A percentile compares a stretch with the other conserved stretches of the same genome.
These are phyloP conservation scores for Lonchura striata DNA, from an alignment of 2,113 vertebrate species.

Conservation along the genomic window DNA sequence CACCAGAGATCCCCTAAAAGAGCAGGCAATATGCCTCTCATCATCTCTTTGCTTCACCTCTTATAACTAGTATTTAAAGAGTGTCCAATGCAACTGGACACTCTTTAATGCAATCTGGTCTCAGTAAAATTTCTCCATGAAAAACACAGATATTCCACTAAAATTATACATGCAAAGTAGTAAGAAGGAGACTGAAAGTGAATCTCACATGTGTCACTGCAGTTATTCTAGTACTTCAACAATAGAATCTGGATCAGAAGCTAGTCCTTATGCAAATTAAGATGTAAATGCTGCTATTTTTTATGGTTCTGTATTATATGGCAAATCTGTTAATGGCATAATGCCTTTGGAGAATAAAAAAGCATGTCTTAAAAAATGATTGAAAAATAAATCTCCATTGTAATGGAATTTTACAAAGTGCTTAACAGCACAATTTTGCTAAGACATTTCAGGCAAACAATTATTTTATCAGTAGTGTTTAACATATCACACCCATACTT, in stretches of 20 bases:
- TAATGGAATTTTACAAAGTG: conserved; percentile 39
- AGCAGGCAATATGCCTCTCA: not conserved
- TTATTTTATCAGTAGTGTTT: conserved; percentile 26
- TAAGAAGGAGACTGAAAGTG: not conserved
- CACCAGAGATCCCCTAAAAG: not conserved
- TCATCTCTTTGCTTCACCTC: not conserved
- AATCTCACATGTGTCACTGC: not conserved
- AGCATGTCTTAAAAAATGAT: not conserved
- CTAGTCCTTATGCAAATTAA: not conserved
- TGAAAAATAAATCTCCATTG: conserved; percentile 29
- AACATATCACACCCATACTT: conserved; percentile 26
- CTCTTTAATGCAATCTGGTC: not conserved
- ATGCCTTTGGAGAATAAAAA: not conserved
- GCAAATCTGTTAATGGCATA: not conserved
- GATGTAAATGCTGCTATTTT: not conserved
- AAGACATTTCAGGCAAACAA: not conserved
- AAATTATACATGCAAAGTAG: not conserved
- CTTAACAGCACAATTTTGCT: conserved; percentile 27
- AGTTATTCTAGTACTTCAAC: not conserved
- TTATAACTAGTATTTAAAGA: not conserved
- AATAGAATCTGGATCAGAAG: not conserved
- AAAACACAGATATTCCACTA: not conserved
- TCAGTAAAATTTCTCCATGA: not conserved
- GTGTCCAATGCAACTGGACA: not conserved
- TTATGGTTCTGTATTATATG: not conserved